Evolutionary conservation across 2,113 vertebrate species (phyloP).

Genomic region (Recurvirostra avosetta): DNA sequence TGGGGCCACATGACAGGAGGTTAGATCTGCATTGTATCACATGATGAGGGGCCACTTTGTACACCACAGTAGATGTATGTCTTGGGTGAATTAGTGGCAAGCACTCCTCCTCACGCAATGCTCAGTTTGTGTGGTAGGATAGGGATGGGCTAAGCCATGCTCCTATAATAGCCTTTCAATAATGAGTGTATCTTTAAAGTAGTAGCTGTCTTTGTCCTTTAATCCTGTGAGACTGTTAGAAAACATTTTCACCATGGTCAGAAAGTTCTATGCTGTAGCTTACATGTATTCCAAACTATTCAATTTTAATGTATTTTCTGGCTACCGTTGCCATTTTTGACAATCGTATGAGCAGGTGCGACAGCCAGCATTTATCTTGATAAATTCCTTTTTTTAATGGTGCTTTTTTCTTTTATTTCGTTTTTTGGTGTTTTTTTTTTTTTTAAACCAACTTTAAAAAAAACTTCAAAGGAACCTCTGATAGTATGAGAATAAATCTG

Average conservation of each 20-base stretch:
- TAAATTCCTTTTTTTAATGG: background rate
- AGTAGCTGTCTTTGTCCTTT: background rate
- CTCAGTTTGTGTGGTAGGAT: background rate
- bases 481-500: background rate
- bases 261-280: background rate
- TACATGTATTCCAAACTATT: background rate
- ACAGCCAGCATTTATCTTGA: background rate
- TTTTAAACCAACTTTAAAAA: background rate
- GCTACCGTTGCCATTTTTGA: background rate
- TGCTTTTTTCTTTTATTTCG: background rate
- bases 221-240: background rate
- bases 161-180: background rate
- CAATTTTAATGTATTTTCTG: background rate
- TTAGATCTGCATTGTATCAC: background rate
- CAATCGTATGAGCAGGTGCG: background rate
- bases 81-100: background rate
- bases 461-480: background rate
- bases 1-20: background rate
- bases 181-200: background rate
- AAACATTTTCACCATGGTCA: background rate
- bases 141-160: background rate
- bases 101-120: background rate
- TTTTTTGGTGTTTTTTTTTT: background rate
- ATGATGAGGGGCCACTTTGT: fast-evolving
- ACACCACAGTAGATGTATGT: background rate